phyloP scores from a whole-genome alignment of 2,888 invertebrate genomes.

The Cephus rjabovi region DNA sequence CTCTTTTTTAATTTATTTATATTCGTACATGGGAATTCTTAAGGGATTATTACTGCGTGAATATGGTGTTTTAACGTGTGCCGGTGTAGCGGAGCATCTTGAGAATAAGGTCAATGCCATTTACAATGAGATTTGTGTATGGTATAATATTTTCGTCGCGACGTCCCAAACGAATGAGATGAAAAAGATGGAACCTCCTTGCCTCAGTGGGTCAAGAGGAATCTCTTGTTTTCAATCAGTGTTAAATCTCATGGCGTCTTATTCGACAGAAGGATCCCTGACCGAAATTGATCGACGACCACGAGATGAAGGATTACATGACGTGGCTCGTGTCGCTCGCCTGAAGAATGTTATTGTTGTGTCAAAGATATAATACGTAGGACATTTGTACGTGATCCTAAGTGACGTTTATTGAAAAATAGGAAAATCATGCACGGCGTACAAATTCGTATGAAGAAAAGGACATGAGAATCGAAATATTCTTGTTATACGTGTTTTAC shows the following conservation, averaged over 20 bases:
- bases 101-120: slow-evolving; percentile 1
- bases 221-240: neutral
- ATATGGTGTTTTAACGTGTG: neutral
- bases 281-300: slow-evolving; percentile 25
- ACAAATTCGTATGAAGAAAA: too few relatives aligned
- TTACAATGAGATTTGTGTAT: neutral
- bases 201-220: slow-evolving; percentile 3
- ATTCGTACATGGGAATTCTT: neutral
- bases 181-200: neutral
- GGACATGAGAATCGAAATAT: too few relatives aligned
- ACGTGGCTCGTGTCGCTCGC: neutral
- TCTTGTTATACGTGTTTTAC: neutral
- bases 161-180: neutral
- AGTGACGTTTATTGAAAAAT: neutral
- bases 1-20: neutral
- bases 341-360: neutral
- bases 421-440: neutral
- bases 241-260: neutral
- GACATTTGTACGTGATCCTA: neutral
- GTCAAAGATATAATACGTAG: neutral
- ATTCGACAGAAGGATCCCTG: slow-evolving; percentile 22
- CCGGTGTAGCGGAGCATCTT: neutral
- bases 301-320: slow-evolving; percentile 1
- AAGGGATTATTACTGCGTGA: neutral
- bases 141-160: neutral